Evolutionary conservation across 92 coral and sea anemone genomes (phyloP), one percentile per base, ranked within the genome.

Genomic region (Palythoa grandiflora): DNA sequence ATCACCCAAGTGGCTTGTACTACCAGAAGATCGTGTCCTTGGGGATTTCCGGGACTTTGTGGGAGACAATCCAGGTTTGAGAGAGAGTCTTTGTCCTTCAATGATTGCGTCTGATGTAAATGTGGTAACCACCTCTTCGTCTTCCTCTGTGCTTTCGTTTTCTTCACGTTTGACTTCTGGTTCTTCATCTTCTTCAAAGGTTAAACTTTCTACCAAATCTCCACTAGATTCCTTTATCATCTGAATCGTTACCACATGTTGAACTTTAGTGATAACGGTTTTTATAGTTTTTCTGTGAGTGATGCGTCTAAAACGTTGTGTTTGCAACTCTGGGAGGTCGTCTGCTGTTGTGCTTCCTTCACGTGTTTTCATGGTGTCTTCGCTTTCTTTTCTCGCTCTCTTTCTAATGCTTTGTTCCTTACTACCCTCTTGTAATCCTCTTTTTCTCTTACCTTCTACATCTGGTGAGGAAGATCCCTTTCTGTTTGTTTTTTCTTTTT

Each of bases 231-330:
- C 80, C 20, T 75, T 87, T 17, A 89, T 89, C 52, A 87, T 85
- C 16, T 74, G 71, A 19, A 95, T 87, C 0, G 93, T 91, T 13
- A 95, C 91, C 35, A 89, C 53, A 53, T 84, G 93, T 38, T 83
- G 79, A n/a, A 95, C 88, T 20, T 61, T 66, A 13, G 96, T 93
- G 3, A 93, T 93, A 2, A 95, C 85, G 2, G 94, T 93, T 38
- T 81, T 93, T 9, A 89, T 65, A 3, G 87, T 91, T 54, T 78
- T 88, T 11, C 89, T 89, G 28, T 88, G 91, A 3, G 92, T 95
- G 6, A 93, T 79, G 20, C 92, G 90, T 44, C 79, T 73, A 48
- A 84, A 94, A 6, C 79, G 88, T 51, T 68, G 80, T 10, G 79
- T 60, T 84, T 40, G 77, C 51, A 88, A 47, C 55, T 92, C 80